Base-by-base conservation (phyloP, 2,113 vertebrate species). In the Ivindomyrus marchei region DNA sequence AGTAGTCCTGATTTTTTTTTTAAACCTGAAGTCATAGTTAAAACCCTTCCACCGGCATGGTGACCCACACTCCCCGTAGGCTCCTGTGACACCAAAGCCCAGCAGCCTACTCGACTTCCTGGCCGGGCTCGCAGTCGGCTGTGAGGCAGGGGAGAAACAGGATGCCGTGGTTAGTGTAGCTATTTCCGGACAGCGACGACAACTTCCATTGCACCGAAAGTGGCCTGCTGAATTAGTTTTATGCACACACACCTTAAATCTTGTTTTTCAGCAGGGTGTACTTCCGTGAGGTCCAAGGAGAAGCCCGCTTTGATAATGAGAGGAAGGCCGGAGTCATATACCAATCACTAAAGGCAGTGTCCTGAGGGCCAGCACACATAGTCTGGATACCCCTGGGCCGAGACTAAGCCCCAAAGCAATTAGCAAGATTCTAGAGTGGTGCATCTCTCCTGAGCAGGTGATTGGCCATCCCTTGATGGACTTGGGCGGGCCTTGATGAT, bases 321-420 rank as follows among this genome's bases (percentile, higher is more conserved):
- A 47, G 77, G 17, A 74, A 27, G 49, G 31, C 24, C 11, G 27
- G 39, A 39, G 19, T 21, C 17, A 36, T 56, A 19, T 56, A 53
- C 50, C 85, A 50, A 42, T 87, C 50, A 52, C 85, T 39, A 56
- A 87, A 7, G 50, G 50, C 39, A 56, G 31, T 39, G 85, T 87
- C 85, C 85, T 21, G 85, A 56, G 50, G 85, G 27, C 27, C n/a
- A n/a, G 31, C 31, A 9, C 49, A 15, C n/a, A 53, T 27, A 21
- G 66, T 19, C 27, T 53, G 85, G 85, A 27, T n/a, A 31, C 13
- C 50, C 15, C 11, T 88, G 4, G 56, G 21, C 9, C 4, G 66
- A 62, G 53, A 31, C 46, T 7, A 24, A 56, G 87, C 90, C 92
- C 91, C 90, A 84, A 77, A 93, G 92, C 91, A 94, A 93, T 93